Evolutionary conservation across 1,140 invertebrate genomes (phyloP).

Genomic region (Anastrepha ludens): DNA sequence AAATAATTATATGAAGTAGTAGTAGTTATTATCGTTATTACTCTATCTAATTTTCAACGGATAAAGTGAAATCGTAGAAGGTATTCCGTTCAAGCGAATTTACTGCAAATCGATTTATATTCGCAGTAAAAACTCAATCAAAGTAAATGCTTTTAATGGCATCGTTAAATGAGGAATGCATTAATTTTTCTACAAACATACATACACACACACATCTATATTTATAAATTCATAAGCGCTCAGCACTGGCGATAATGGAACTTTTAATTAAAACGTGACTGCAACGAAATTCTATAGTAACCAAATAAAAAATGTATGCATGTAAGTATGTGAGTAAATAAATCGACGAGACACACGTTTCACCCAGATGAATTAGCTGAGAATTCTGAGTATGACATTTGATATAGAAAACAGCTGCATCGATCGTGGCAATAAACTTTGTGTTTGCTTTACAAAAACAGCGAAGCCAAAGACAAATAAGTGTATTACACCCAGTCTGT

Average conservation of each 20-base stretch:
- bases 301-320: background rate
- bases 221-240: background rate
- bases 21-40: too few relatives aligned
- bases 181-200: background rate
- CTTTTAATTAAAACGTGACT: slow-evolving; percentile 1
- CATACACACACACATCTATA: background rate
- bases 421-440: slow-evolving; percentile 32
- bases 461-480: slow-evolving; percentile 1
- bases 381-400: background rate
- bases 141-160: background rate
- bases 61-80: too few relatives aligned
- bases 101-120: too few relatives aligned
- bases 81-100: too few relatives aligned
- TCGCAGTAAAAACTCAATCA: too few relatives aligned
- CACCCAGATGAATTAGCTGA: slow-evolving; percentile 2
- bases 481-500: background rate
- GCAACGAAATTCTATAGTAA: background rate
- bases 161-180: background rate
- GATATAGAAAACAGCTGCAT: slow-evolving; percentile 38
- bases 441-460: slow-evolving; percentile 3
- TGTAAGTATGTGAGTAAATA: background rate
- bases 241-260: slow-evolving; percentile 67
- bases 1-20: too few relatives aligned
- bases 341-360: background rate
- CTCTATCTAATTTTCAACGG: too few relatives aligned